phyloP scores from a whole-genome alignment of 37 sponge, comb jelly and placozoan genomes.

The Haliclona indistincta region DNA sequence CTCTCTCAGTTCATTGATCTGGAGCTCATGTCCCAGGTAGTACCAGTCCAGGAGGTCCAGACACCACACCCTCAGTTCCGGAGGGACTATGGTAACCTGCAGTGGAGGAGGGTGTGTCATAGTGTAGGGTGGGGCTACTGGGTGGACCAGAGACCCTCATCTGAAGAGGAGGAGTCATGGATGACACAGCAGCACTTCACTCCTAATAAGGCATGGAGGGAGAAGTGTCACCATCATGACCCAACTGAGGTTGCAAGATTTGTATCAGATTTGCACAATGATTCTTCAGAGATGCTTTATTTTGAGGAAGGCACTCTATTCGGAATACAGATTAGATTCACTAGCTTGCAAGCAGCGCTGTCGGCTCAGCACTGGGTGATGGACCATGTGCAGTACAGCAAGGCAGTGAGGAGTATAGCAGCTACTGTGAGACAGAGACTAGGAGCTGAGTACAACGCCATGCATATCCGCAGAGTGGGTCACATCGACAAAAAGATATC shows the following conservation, averaged over 20 bases:
- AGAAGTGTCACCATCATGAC: conserved; percentile 37
- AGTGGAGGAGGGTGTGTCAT: conserved; percentile 82
- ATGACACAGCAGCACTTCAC: conserved; percentile 47
- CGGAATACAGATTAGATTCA: conserved; percentile 74
- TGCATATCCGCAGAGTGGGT: conserved; percentile 72
- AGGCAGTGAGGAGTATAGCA: conserved; percentile 13
- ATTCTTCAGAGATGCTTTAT: conserved; percentile 69
- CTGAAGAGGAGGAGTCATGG: conserved; percentile 30
- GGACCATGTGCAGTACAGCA: conserved; percentile 26
- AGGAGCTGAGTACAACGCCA: conserved; percentile 71
- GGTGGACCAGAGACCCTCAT: conserved; percentile 58
- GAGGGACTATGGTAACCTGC: conserved; percentile 14
- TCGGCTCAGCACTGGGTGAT: conserved; percentile 65
- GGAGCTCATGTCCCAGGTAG: conserved; percentile 45
- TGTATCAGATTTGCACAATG: conserved; percentile 56
- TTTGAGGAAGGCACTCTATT: conserved; percentile 87
- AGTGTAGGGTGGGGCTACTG: conserved; percentile 81
- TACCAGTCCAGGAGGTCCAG: conserved; percentile 42
- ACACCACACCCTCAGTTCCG: conserved; percentile 51
- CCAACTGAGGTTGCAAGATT: conserved; percentile 52
- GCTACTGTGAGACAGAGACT: conserved; percentile 22
- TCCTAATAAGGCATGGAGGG: conserved; percentile 42
- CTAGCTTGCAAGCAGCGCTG: conserved; percentile 23
- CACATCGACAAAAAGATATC: conserved; percentile 45
- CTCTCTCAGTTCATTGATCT: conserved; percentile 68